A percentile compares a stretch with the other conserved stretches of the same genome.
phyloP scores from a whole-genome alignment of 2,113 vertebrate genomes.

The Pachypanchax playfairii region DNA sequence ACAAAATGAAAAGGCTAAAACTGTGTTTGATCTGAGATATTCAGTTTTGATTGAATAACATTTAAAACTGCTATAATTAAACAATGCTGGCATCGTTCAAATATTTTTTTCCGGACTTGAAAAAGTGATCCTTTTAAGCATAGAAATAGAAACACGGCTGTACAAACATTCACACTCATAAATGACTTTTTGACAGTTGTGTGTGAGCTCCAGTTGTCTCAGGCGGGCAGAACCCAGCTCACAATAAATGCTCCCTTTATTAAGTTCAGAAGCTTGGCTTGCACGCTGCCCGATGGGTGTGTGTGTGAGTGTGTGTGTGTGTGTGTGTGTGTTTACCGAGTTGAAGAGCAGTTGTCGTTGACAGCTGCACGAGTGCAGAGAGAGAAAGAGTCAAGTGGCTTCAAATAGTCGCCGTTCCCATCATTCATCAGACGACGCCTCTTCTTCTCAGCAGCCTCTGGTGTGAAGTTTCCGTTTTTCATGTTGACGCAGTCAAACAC shows the following conservation, averaged over 20 bases:
- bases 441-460: constrained; percentile 8
- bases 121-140: neutral
- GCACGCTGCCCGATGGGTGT: constrained; percentile 55
- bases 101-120: neutral
- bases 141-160: constrained; percentile 58
- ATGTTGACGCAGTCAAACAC: constrained; percentile 26
- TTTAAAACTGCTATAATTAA: too few relatives aligned
- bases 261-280: constrained; percentile 77
- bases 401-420: constrained; percentile 83
- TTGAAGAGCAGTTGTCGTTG: constrained; percentile 89
- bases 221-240: constrained; percentile 54
- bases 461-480: constrained; percentile 49
- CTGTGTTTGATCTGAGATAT: too few relatives aligned
- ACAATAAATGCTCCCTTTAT: constrained; percentile 83
- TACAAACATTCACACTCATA: constrained; percentile 62
- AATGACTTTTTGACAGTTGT: constrained; percentile 47
- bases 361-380: constrained; percentile 87
- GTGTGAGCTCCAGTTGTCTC: constrained; percentile 72
- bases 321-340: constrained; percentile 69
- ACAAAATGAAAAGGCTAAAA: too few relatives aligned
- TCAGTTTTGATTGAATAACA: too few relatives aligned
- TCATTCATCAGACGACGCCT: constrained; percentile 68
- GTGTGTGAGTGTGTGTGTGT: constrained; percentile 9
- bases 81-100: neutral
- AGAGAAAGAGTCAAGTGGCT: constrained; percentile 85